Base-by-base conservation (phyloP, 2,113 vertebrate genomes). In the Electrona antarctica region DNA sequence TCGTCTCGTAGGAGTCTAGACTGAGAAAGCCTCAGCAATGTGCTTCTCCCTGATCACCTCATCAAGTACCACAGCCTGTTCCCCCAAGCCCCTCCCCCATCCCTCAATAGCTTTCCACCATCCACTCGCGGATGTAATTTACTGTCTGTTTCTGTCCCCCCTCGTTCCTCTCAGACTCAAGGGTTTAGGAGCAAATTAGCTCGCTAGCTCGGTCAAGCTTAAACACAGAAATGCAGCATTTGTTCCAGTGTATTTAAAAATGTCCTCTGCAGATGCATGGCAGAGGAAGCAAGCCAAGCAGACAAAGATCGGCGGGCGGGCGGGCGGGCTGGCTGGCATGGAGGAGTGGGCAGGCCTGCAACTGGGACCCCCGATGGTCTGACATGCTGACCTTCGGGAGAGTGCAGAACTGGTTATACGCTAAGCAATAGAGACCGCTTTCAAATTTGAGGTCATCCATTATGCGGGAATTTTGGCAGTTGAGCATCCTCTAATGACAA, bases 171-270 rank as follows among this genome's bases (percentile, higher is more conserved):
- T 67, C 83, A 90, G 82, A 90, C 93, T 90, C 85, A 72, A 84
- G 91, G 91, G 91, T 92, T 90, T 91, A 80, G 75, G 84, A 91
- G 91, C 69, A 92, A 93, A 94, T 92, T 92, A 92, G 87, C 86
- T 85, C 57, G 81, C 85, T 89, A 86, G 87, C 76, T 90, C 87
- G 83, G 91, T 92, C 88, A 92, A 89, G 91, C 89, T 92, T 93
- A 93, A 93, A 90, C 85, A 91, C 91, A 90, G 91, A 88, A 89
- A 85, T 79, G 68, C 82, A 63, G 83, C 77, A 76, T 89, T 89
- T 81, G 83, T 88, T 87, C 79, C 83, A 66, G 73, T 84, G 76
- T 92, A 87, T 92, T 92, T 90, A 91, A 91, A 92, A 79, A 90
- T 88, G 85, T 89, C 89, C 87, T 90, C 83, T 68, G 83, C 81